These are phyloP conservation scores for Palaemon carinicauda DNA, from an alignment of 1,140 invertebrate genomes.

Conservation along the genomic window DNA sequence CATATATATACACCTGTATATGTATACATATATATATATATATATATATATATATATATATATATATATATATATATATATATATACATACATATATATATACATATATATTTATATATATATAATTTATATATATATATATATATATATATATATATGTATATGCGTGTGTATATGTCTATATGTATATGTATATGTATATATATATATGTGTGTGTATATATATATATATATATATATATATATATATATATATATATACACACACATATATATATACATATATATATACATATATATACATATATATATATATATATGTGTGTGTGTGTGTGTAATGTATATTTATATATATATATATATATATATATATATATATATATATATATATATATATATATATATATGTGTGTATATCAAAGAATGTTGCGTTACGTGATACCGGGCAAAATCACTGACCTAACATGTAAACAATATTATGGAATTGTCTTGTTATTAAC, in stretches of 20 bases:
- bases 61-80: not conserved
- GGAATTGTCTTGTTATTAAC: too few species aligned
- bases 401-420: not conserved
- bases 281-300: not conserved
- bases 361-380: not conserved
- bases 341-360: not conserved
- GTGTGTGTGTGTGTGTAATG: too few species aligned
- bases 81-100: not conserved
- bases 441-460: not conserved
- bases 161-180: not conserved
- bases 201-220: not conserved
- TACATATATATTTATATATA: not conserved
- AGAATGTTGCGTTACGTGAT: not conserved
- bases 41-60: not conserved
- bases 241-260: not conserved
- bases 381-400: too few species aligned
- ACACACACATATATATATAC: not conserved
- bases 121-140: slow-evolving; percentile 32
- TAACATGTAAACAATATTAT: too few species aligned
- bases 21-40: not conserved
- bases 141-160: slow-evolving; percentile 34
- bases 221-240: not conserved
- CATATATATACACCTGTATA: not conserved
- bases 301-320: not conserved
- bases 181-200: not conserved